phyloP scores from a whole-genome alignment of 1,140 invertebrate species.

The Rhyzopertha dominica region DNA sequence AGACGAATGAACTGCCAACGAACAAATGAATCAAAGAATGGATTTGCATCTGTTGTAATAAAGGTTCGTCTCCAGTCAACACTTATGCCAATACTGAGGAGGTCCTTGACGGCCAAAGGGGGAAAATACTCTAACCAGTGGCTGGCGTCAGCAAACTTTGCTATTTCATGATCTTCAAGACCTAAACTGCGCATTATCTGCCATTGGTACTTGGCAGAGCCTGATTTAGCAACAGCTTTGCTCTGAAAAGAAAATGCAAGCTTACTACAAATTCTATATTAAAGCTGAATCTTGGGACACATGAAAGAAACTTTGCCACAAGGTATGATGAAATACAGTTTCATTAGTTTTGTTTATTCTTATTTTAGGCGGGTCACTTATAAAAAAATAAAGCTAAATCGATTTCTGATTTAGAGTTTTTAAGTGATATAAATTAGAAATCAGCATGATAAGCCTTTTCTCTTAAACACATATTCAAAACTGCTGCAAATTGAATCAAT shows the following conservation, averaged over 20 bases:
- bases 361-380: background rate
- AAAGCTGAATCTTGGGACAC: background rate
- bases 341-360: conserved; percentile 3
- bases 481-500: too few species aligned
- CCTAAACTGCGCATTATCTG: conserved; percentile 97
- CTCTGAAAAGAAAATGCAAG: conserved; percentile 58
- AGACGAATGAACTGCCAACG: conserved; percentile 93
- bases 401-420: too few species aligned
- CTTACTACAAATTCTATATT: background rate
- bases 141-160: conserved; percentile 82
- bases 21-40: conserved; percentile 97
- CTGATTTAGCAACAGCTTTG: conserved; percentile 93
- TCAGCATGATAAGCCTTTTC: too few species aligned
- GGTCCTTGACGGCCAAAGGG: conserved; percentile 78
- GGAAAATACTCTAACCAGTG: conserved; percentile 98
- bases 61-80: conserved; percentile 96
- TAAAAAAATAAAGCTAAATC: conserved; percentile 1
- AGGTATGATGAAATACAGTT: conserved; percentile 18
- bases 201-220: conserved; percentile 92
- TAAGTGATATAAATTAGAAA: too few species aligned
- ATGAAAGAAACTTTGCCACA: background rate
- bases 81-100: conserved; percentile 48
- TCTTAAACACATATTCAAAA: too few species aligned
- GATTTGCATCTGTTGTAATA: conserved; percentile 97
- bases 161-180: conserved; percentile 85